These are phyloP conservation scores for Cantharis nigra DNA, from an alignment of 2,888 invertebrate species.

Conservation along the genomic window DNA sequence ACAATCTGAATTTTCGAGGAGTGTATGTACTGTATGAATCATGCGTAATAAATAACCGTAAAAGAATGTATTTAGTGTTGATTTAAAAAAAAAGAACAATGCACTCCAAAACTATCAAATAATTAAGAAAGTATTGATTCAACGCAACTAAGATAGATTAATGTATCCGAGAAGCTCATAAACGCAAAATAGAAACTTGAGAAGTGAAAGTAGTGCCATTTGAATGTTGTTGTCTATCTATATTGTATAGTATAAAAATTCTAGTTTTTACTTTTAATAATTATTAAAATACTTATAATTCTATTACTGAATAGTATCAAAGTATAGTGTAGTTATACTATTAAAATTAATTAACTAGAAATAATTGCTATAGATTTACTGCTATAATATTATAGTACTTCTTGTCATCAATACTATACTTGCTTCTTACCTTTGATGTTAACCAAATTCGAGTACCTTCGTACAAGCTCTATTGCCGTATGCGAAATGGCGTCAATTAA, in stretches of 20 bases:
- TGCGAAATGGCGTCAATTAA: background rate
- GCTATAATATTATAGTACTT: background rate
- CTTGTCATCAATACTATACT: background rate
- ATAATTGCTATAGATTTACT: background rate
- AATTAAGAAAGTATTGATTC: background rate
- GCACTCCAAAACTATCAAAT: background rate
- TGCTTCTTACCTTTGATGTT: background rate
- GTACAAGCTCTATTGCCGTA: background rate
- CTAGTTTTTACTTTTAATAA: background rate
- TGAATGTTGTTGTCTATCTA: background rate
- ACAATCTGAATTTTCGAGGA: constrained; percentile 17
- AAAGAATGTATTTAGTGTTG: constrained; percentile 1
- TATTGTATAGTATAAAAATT: background rate
- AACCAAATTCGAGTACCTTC: background rate
- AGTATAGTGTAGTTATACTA: background rate
- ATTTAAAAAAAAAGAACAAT: background rate
- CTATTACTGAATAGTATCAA: background rate
- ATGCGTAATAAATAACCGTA: constrained; percentile 1
- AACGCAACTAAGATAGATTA: background rate
- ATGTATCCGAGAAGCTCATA: background rate
- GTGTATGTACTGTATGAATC: constrained; percentile 13
- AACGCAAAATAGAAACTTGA: background rate
- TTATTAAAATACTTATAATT: background rate
- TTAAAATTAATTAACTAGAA: background rate
- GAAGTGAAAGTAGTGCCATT: background rate